A percentile compares a stretch with the other conserved stretches of the same genome.
Evolutionary conservation across 2,888 invertebrate genomes (phyloP).

Genomic region (Lithophane semibrunnea): DNA sequence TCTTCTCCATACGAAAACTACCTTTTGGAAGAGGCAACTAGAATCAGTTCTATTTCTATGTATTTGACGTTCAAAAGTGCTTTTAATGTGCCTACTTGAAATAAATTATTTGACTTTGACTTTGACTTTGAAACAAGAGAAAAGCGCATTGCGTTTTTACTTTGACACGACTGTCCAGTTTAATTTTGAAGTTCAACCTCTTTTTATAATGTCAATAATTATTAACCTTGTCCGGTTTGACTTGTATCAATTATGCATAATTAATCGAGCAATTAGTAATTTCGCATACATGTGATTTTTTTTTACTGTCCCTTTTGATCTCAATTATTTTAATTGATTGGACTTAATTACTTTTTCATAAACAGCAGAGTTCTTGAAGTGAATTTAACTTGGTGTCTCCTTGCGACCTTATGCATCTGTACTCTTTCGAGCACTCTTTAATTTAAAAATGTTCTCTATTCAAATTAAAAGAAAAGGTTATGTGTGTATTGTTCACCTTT

Average conservation of each 20-base stretch:
- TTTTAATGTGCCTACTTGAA: too few species aligned
- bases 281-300: constrained; percentile 6
- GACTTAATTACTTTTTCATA: constrained; percentile 45
- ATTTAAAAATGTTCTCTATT: background rate
- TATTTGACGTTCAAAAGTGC: too few species aligned
- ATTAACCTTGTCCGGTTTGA: constrained; percentile 21
- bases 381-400: too few species aligned
- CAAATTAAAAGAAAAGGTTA: background rate
- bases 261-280: constrained; percentile 26
- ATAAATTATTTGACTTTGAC: too few species aligned
- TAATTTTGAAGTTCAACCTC: background rate
- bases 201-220: constrained; percentile 20
- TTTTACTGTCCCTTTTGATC: constrained; percentile 17
- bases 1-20: too few species aligned
- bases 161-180: background rate
- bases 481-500: background rate
- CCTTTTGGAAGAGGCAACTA: too few species aligned
- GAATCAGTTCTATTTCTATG: too few species aligned
- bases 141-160: background rate
- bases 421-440: too few species aligned
- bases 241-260: constrained; percentile 24
- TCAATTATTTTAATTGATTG: constrained; percentile 56
- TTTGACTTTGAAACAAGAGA: too few species aligned
- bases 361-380: background rate
- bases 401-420: background rate